Evolutionary conservation across 30 jellyfish, hydroid and myxozoan species (phyloP).

Genomic region (Aurelia sp.): DNA sequence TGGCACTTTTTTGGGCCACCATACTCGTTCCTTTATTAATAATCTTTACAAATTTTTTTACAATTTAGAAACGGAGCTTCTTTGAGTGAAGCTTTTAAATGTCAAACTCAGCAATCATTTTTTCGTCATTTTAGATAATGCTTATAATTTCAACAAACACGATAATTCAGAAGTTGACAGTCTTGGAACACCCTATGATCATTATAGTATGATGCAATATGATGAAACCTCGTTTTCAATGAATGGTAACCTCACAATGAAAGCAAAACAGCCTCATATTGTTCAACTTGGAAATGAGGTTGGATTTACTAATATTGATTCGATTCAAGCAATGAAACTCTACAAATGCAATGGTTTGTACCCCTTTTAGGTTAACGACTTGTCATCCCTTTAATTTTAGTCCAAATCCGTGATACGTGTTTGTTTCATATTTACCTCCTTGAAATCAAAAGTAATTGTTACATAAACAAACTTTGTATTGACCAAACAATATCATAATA

Average conservation of each 20-base stretch:
- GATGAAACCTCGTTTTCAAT: slow-evolving; percentile 85
- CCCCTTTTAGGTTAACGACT: background rate
- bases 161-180: slow-evolving; percentile 85
- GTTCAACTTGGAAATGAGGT: slow-evolving; percentile 96
- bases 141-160: slow-evolving; percentile 76
- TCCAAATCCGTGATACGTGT: too few species aligned
- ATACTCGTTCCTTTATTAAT: too few species aligned
- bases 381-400: too few species aligned
- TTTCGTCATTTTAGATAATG: slow-evolving; percentile 44
- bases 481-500: too few species aligned
- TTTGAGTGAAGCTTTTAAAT: too few species aligned
- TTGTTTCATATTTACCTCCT: too few species aligned
- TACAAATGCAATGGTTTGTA: slow-evolving; percentile 84
- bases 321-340: slow-evolving; percentile 75
- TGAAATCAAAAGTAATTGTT: too few species aligned
- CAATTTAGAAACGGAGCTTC: too few species aligned
- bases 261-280: slow-evolving; percentile 62
- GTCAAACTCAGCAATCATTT: background rate
- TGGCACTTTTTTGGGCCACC: too few species aligned
- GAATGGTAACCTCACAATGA: slow-evolving; percentile 83
- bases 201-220: slow-evolving; percentile 88
- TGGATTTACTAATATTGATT: slow-evolving; percentile 82
- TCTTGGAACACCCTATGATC: slow-evolving; percentile 87
- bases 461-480: too few species aligned
- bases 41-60: too few species aligned